Percentiles rank a stretch among this genome's conserved stretches.
Conservation (phyloP, 2,113 vertebrate species). For the Megaceryle maxima region DNA sequence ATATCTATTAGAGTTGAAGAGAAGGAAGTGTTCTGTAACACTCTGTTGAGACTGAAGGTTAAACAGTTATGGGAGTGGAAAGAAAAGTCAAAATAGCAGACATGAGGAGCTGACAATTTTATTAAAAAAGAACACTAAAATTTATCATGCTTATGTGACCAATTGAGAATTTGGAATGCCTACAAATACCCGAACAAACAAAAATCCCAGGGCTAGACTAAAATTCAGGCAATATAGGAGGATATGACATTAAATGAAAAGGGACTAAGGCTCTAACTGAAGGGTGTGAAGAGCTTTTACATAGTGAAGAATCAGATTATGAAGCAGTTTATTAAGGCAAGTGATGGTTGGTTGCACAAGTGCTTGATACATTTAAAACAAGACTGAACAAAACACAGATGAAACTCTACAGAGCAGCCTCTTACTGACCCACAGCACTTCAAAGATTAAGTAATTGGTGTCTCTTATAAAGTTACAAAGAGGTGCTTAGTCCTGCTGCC, state of each 20-base stretch:
- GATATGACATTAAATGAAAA: not conserved
- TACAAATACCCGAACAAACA: not conserved
- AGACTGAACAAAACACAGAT: constrained; percentile 29
- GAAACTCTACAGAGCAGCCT: not conserved
- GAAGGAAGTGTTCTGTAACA: not conserved
- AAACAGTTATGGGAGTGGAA: not conserved
- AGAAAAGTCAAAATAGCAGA: constrained; percentile 23
- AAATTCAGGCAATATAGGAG: not conserved
- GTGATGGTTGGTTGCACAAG: not conserved
- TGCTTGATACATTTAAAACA: constrained; percentile 29
- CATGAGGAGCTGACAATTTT: not conserved
- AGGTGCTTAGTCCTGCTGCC: not conserved
- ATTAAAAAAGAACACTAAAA: not conserved
- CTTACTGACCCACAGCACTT: not conserved
- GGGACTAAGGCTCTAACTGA: not conserved
- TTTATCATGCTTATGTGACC: not conserved
- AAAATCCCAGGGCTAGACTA: not conserved
- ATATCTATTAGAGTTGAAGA: not conserved
- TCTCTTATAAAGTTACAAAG: not conserved
- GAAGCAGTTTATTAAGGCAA: not conserved
- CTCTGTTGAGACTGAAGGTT: not conserved
- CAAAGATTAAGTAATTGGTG: not conserved
- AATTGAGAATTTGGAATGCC: not conserved
- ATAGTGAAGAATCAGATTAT: not conserved
- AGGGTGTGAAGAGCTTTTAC: not conserved